A percentile compares a stretch with the other conserved stretches of the same genome.
phyloP scores from a whole-genome alignment of 2,888 invertebrate genomes.

The Hypsopygia costalis region DNA sequence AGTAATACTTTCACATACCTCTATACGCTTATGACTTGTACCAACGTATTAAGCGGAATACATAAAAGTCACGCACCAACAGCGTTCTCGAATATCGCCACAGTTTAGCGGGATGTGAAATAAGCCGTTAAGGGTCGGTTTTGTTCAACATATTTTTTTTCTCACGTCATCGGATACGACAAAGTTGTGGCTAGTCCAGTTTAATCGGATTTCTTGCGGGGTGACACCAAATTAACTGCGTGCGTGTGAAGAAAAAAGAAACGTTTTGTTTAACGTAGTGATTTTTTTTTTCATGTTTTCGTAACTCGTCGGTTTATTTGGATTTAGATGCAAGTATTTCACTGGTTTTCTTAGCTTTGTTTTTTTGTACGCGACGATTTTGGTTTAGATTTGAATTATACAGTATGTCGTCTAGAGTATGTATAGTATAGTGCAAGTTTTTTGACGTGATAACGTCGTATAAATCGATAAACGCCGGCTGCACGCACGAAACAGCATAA shows the following conservation, averaged over 20 bases:
- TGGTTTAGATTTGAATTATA: too few relatives aligned
- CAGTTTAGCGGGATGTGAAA: constrained; percentile 20
- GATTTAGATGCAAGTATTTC: too few relatives aligned
- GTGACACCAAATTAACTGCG: constrained; percentile 6
- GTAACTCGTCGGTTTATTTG: too few relatives aligned
- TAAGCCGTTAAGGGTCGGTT: constrained; percentile 22
- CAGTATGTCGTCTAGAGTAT: too few relatives aligned
- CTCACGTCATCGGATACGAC: constrained; percentile 9
- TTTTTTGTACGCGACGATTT: too few relatives aligned
- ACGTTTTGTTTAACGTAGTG: constrained; percentile 4
- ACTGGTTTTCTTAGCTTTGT: too few relatives aligned
- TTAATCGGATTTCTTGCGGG: constrained; percentile 8
- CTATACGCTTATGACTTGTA: constrained; percentile 9
- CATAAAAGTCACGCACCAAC: constrained; percentile 17
- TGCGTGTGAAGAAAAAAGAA: constrained; percentile 8
- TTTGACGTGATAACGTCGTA: too few relatives aligned
- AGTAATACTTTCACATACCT: too few relatives aligned
- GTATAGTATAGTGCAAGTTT: too few relatives aligned
- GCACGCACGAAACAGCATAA: too few relatives aligned
- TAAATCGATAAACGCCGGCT: too few relatives aligned
- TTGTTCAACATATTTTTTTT: constrained; percentile 8
- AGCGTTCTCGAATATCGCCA: constrained; percentile 17
- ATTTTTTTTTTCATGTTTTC: background rate
- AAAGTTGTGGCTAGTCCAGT: constrained; percentile 2
- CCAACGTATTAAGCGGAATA: constrained; percentile 10